Evolutionary conservation across 2,113 vertebrate genomes (phyloP), one percentile per base, ranked within the genome.

Genomic region (Alosa alosa): DNA sequence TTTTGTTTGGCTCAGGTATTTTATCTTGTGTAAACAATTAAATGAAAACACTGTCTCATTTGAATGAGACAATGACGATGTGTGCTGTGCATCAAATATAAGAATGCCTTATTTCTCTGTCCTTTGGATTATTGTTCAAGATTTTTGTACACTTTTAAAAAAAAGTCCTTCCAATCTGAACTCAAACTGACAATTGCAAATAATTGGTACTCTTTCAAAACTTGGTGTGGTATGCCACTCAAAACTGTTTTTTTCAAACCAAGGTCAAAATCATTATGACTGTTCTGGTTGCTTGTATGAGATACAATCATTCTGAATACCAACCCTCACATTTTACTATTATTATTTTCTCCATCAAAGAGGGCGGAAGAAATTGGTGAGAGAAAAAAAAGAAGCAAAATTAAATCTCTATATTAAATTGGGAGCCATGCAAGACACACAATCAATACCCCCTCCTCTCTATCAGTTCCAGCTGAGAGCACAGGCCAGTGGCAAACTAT

Each of bases 401-500:
- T 92, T 84, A 84, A 93, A 92, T 92, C 87, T 88, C 88, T 92
- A 82, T 86, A 91, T 94, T 92, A 91, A 93, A 94, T 92, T 89
- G 84, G 86, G 87, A 50, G 89, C 85, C 6, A 83, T 83, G 88
- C 90, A 83, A 52, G 89, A 88, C 83, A 84, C 89, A 93, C 89
- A 92, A 94, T 95, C 93, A 57, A 95, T 95, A 92, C 78, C 85
- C 91, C 88, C 90, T 91, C 88, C 89, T 92, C 86, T 84, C 88
- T 92, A 93, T 94, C 93, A 91, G 94, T 95, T 95, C 91, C 93
- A 94, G 91, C 52, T 86, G 90, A 94, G 89, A 86, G 93, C 92
- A 88, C 93, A 89, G 94, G 90, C 93, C 87, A 90, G 89, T 91
- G 90, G 93, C 92, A 93, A 91, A 93, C 93, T 93, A 93, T 94